Evolutionary conservation across 2,797 vertebrate species (phyloP).

Genomic region (Chiloscyllium punctatum): DNA sequence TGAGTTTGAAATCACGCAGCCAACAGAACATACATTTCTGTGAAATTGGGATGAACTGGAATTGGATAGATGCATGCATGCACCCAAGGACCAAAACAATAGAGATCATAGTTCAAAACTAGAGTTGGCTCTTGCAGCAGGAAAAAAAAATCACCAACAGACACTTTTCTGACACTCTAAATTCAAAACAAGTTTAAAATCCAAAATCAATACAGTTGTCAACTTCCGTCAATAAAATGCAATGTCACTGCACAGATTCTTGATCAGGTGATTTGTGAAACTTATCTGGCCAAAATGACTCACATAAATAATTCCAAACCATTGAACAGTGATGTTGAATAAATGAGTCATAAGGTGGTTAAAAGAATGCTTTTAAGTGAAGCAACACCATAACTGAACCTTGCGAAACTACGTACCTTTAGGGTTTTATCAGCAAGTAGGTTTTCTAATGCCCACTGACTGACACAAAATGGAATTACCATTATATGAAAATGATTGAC

Average conservation of each 20-base stretch:
- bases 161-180: background rate
- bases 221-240: background rate
- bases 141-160: background rate
- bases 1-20: background rate
- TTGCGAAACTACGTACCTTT: background rate
- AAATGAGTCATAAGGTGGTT: background rate
- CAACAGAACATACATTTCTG: background rate
- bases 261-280: background rate
- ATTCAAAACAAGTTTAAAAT: background rate
- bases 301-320: background rate
- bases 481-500: background rate
- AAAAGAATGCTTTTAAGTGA: background rate
- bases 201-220: background rate
- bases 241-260: background rate
- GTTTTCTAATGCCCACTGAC: background rate
- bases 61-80: background rate
- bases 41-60: background rate
- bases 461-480: background rate
- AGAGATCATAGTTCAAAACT: background rate
- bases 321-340: background rate
- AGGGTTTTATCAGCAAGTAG: background rate
- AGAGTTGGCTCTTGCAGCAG: background rate
- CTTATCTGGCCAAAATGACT: background rate
- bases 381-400: background rate
- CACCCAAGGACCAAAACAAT: background rate